Conservation (phyloP, 2,113 vertebrate species). For the Halcyon malimbica region DNA sequence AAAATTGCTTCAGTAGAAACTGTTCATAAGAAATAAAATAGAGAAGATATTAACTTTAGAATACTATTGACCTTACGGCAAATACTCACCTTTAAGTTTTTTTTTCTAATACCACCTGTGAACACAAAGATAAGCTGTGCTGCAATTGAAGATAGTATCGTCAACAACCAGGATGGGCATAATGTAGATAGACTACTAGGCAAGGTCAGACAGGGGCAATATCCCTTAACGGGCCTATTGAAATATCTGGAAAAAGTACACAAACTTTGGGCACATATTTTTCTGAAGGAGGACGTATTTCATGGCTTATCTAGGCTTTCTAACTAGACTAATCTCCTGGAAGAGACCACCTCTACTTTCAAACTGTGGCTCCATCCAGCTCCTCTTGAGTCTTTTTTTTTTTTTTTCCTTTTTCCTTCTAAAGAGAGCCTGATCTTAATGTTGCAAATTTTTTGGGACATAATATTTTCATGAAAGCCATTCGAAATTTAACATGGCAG, state of each 20-base stretch:
- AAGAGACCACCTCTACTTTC: not conserved
- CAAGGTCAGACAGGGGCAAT: not conserved
- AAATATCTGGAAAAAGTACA: not conserved
- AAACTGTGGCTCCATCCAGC: not conserved
- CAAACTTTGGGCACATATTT: not conserved
- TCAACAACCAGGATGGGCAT: not conserved
- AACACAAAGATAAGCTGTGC: not conserved
- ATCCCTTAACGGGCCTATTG: not conserved
- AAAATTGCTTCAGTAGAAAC: not conserved
- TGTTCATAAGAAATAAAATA: not conserved
- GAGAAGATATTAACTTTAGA: not conserved
- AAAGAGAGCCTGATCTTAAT: not conserved
- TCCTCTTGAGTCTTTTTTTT: not conserved
- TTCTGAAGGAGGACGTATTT: not conserved
- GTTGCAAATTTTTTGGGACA: not conserved
- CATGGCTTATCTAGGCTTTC: not conserved
- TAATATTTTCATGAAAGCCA: constrained; percentile 75
- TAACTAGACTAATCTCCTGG: not conserved
- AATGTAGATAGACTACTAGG: not conserved
- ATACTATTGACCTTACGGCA: not conserved
- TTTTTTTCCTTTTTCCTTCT: not conserved
- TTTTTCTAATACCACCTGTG: not conserved
- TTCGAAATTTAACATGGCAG: constrained; percentile 83
- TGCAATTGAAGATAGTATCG: not conserved
- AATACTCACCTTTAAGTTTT: not conserved